Evolutionary conservation across 2,113 vertebrate genomes (phyloP).

Genomic region (Pluvianellus socialis): DNA sequence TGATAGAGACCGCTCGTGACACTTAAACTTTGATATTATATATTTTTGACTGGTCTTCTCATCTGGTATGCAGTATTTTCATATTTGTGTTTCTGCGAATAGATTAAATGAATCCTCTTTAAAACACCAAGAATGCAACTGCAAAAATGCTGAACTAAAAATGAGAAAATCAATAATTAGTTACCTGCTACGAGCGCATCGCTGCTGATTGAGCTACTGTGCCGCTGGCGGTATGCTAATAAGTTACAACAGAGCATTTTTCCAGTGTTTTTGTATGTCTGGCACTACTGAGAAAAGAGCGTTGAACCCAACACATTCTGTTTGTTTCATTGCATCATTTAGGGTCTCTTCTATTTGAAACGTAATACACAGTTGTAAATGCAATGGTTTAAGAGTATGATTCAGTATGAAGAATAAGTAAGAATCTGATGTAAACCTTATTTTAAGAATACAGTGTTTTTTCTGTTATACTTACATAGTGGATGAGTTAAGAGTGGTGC

Average conservation of each 20-base stretch:
- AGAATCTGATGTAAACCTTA: neutral
- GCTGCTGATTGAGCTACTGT: neutral
- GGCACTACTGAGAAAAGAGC: neutral
- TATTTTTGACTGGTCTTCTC: neutral
- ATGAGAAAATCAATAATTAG: neutral
- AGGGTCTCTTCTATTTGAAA: neutral
- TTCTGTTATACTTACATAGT: neutral
- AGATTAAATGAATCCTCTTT: neutral
- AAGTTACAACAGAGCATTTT: neutral
- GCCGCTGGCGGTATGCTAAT: neutral
- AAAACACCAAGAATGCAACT: neutral
- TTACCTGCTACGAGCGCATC: neutral
- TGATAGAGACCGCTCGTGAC: neutral
- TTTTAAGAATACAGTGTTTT: neutral
- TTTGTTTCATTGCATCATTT: neutral
- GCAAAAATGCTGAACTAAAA: neutral
- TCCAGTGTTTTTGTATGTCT: neutral
- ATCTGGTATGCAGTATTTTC: neutral
- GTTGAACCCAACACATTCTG: conserved; percentile 13
- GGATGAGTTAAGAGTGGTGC: neutral
- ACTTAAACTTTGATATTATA: neutral
- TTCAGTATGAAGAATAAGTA: neutral
- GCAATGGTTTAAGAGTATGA: neutral
- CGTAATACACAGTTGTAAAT: neutral
- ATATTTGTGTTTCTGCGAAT: neutral